Base-by-base conservation (phyloP, 2,888 invertebrate species). In the Amphipyra berbera region DNA sequence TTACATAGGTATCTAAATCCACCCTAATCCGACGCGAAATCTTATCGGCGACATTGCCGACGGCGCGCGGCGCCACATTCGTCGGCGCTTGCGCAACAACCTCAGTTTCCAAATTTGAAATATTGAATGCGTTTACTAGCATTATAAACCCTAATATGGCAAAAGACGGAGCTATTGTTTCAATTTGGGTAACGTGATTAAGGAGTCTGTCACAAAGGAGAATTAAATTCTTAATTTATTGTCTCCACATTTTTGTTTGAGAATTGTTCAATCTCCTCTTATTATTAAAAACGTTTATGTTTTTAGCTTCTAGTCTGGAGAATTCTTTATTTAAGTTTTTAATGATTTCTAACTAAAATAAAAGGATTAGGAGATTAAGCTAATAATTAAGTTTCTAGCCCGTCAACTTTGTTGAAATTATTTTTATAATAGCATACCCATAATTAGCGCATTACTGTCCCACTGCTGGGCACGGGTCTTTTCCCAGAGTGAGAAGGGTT, bases 61-160 rank as follows among this genome's bases (percentile, higher is more conserved):
- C 79, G 81, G 83, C 83, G 78, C 59, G 68, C 78, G 89, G 90
- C 91, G 93, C 92, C 92, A 87, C 75, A 72, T 56, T 62, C 66
- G 68, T 65, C 72, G 74, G 21, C 85, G 73, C 86, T 92, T 91
- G 87, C 92, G 90, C 90, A 92, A 91, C 72, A 49, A 56, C 50
- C 61, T 70, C 54, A 76, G 83, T 89, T 91, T 85, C 92, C 90
- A 90, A 91, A 92, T 92, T 88, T 89, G 90, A 90, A 88, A 85
- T 87, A 92, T 90, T 87, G 85, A 88, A 90, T 88, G 81, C 57
- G 83, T 85, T 86, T 86, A 79, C 74, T 74, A 85, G 82, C 82
- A 84, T 81, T 85, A 86, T 85, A 87, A 84, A 78, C 76, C 88
- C 86, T 83, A 82, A 86, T 88, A 86, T 67, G 88, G 88, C 59